Evolutionary conservation across 2,797 vertebrate species (phyloP), one percentile per base, ranked within the genome.

Genomic region (Thripadectes ignobilis): DNA sequence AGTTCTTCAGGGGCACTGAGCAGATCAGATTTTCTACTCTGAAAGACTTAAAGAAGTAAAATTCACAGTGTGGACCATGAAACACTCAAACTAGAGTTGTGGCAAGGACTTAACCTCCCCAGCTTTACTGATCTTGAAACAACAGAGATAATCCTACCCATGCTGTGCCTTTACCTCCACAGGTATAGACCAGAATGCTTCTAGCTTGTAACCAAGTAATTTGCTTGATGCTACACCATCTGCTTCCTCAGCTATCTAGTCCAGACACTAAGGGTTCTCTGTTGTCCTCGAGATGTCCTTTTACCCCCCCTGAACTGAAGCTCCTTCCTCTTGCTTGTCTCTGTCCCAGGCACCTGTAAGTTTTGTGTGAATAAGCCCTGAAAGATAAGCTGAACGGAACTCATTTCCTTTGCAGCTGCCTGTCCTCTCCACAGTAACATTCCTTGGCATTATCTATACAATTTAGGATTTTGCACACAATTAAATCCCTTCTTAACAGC

Each of bases 401-500:
- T 84, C 63, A 57, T 75, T 92, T 12, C 14, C 73, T 73, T 90
- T 81, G 72, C 91, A 87, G 72, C 18, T 69, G 87, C 43, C 82
- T 95, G 69, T 90, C 81, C 85, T 92, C 54, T 91, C 67, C 52
- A 67, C 49, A 49, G 46, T 63, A 94, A 58, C 76, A 55, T 55
- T 72, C 36, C 30, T 93, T 94, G 81, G 87, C 62, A 95, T 95
- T 96, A 96, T 68, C 94, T 93, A n/a, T 55, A 94, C 63, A 81
- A 92, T 96, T 97, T 92, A 95, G 77, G 78, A 92, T 93, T 97
- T 97, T 95, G 97, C 51, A 95, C 84, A 92, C 92, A 96, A 95
- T 96, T 96, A 93, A 84, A 93, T 93, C 39, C 23, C 59, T 67
- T 94, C 39, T 92, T 96, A 96, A 93, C 52, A 89, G 63, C 80